Evolutionary conservation across 2,113 vertebrate species (phyloP), one percentile per base, ranked within the genome.

Genomic region (Dromas ardeola): DNA sequence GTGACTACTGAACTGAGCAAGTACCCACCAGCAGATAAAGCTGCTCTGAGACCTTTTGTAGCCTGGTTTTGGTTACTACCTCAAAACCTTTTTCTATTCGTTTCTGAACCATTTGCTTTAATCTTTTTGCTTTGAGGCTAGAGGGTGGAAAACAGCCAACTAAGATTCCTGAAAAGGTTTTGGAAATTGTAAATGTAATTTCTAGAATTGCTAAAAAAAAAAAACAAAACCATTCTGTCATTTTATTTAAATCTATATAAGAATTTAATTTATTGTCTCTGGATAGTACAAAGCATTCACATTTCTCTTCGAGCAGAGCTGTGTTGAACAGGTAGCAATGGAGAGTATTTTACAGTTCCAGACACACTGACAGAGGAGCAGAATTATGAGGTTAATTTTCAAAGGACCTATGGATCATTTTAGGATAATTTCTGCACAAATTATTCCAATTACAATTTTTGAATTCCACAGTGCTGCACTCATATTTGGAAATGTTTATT

Each of bases 1-100:
- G 90, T 98, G 98, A 98, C 95, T 96, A 76, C 81, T 97, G 92
- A 97, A 96, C 91, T 97, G 95, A 97, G 86, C 90, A 95, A 96
- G 82, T 69, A 83, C 67, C 47, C 77, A 93, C 63, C 62, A 93
- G 90, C 63, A 93, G 72, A 95, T 95, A 91, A 93, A 84, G 34
- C 61, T 90, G 62, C 63, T 86, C 79, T 20, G 45, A 96, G 79
- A 97, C 81, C 88, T 97, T 98, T 97, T 83, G 67, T 73, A 96
- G 85, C 66, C 71, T 89, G 59, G 80, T 87, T 96, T 90, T 82
- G 58, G 82, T 90, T 88, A 47, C 59, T 90, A 88, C 61, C 70
- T 93, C 50, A 76, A 88, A 92, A 78, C 22, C 5, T n/a, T 88
- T 76, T 92, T 82, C 67, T 89, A 12, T 88, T 91, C 79, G 40